Evolutionary conservation across 2,797 vertebrate species (phyloP).

Genomic region (Sebastolobus altivelis): DNA sequence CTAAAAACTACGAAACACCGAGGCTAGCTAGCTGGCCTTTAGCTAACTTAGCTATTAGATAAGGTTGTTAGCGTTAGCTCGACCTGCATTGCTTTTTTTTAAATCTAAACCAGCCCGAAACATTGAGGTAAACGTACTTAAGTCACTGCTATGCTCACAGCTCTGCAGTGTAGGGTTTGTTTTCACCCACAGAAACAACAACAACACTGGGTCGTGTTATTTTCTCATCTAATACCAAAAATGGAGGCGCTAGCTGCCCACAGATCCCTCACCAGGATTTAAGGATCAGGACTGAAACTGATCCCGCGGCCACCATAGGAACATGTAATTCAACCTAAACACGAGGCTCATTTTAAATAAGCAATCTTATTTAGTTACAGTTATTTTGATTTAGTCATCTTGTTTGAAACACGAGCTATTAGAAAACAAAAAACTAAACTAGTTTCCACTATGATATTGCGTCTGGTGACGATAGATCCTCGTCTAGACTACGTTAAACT

Average conservation of each 20-base stretch:
- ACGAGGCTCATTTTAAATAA: fast-evolving
- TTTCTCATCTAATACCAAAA: conserved; percentile 30
- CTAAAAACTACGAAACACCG: not conserved
- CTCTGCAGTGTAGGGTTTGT: fast-evolving
- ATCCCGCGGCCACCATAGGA: not conserved
- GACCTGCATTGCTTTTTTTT: not conserved
- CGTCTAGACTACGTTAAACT: not conserved
- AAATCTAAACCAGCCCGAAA: not conserved
- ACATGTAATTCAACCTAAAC: not conserved
- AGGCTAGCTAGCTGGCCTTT: conserved; percentile 6
- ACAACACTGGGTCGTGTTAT: not conserved
- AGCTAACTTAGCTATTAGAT: not conserved
- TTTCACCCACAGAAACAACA: fast-evolving
- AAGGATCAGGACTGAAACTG: conserved; percentile 7
- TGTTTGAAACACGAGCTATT: no score
- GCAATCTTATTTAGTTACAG: no score
- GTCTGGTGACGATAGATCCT: no score
- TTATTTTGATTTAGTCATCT: not conserved
- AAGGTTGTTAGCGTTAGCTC: not conserved
- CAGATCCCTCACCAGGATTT: not conserved
- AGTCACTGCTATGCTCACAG: fast-evolving
- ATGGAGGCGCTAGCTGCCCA: conserved; percentile 38
- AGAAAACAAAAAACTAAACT: no score
- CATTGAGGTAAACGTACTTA: no score
- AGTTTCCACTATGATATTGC: not conserved